Evolutionary conservation across 2,888 invertebrate genomes (phyloP), one percentile per base, ranked within the genome.

Genomic region (Cataglyphis rosenhaueri): DNA sequence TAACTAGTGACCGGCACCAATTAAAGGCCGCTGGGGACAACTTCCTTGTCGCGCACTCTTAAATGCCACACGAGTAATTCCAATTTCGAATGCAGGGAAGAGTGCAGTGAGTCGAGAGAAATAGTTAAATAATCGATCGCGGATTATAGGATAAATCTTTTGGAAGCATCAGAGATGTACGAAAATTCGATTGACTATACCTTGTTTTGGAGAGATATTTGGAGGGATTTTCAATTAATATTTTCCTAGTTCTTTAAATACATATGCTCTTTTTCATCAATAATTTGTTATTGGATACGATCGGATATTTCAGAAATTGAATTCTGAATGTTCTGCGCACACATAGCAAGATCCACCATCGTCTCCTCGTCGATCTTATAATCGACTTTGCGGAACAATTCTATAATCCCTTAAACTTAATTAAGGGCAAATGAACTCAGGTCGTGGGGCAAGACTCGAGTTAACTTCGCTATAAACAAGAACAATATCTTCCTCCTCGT

Each of bases 311-410:
- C 2, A 18, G 35, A 35, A 75, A 75, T 64, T n/a, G 44, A 64
- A 75, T 64, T 52, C 35, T 10, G 65, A 9, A 21, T 18, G 65
- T 75, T 75, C 21, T 18, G 15, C 55, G 52, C 41, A 41, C 61
- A 29, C 8, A 2, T 9, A 32, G 25, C n/a, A 29, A 55, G 18
- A 59, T 35, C 9, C 18, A 12, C 68, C 59, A 25, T 21, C 59
- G 21, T 70, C 52, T 66, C 64, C 65, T 55, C 78, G 76, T 86
- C 86, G 78, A 91, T 92, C 90, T 90, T 90, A 89, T 94, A 94
- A 94, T 94, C 91, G 91, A 94, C 92, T 94, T 93, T 92, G 85
- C 90, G 90, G 89, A 92, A 93, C 93, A 94, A 94, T 94, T 94
- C 93, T 93, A 93, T 94, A 93, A 94, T 94, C 93, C 89, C 91